phyloP scores from a whole-genome alignment of 64 coral and sea anemone genomes.

The Trachythela sp. region DNA sequence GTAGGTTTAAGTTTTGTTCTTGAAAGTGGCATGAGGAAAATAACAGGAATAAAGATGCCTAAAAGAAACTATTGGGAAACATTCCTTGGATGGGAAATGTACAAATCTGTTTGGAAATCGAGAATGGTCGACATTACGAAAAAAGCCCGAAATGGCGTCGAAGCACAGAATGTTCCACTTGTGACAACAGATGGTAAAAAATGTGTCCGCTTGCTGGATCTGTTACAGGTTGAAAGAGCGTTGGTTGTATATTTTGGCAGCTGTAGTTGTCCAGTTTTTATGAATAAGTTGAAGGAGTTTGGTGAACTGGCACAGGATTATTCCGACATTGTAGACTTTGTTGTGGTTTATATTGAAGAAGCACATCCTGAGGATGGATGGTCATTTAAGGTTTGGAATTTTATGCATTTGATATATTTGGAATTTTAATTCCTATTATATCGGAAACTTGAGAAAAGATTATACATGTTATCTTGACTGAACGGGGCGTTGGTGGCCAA shows the following conservation, averaged over 20 bases:
- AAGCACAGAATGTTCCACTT: slow-evolving; percentile 17
- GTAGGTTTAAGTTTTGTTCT: neutral
- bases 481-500: no score
- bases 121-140: slow-evolving; percentile 33
- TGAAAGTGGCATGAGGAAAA: neutral
- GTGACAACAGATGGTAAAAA: slow-evolving; percentile 26
- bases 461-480: no score
- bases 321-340: slow-evolving; percentile 41
- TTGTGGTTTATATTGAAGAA: slow-evolving; percentile 48
- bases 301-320: neutral
- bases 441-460: no score
- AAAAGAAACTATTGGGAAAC: slow-evolving; percentile 41
- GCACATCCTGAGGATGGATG: slow-evolving; percentile 49
- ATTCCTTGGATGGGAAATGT: slow-evolving; percentile 49
- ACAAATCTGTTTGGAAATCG: neutral
- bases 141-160: neutral
- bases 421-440: no score
- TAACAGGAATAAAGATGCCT: slow-evolving; percentile 1
- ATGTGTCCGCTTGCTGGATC: slow-evolving; percentile 23
- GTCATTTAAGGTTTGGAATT: slow-evolving; percentile 33
- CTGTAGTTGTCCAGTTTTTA: slow-evolving; percentile 43
- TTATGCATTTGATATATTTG: neutral
- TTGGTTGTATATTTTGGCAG: slow-evolving; percentile 49
- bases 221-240: slow-evolving; percentile 7
- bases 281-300: neutral